These are phyloP conservation scores for Xestia xanthographa DNA, from an alignment of 2,888 invertebrate genomes.

Conservation along the genomic window DNA sequence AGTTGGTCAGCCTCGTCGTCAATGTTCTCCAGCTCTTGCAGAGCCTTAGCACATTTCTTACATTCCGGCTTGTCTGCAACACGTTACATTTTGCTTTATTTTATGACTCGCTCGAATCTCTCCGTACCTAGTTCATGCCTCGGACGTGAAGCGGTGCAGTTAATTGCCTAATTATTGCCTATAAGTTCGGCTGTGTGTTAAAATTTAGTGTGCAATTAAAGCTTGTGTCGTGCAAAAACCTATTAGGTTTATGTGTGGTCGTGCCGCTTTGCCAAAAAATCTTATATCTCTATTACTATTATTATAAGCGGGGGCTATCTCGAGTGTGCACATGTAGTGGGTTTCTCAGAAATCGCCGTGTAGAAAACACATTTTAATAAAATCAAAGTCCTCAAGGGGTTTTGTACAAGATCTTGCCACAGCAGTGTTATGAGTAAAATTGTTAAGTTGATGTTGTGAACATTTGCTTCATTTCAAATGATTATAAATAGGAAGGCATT, in stretches of 20 bases:
- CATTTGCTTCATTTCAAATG: constrained; percentile 35
- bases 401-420: constrained; percentile 30
- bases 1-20: constrained; percentile 98
- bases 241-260: constrained; percentile 59
- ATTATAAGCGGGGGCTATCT: constrained; percentile 42
- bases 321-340: constrained; percentile 35
- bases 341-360: constrained; percentile 27
- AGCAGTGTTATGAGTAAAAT: constrained; percentile 23
- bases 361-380: constrained; percentile 25
- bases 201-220: constrained; percentile 81
- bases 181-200: constrained; percentile 76
- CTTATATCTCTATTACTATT: constrained; percentile 31
- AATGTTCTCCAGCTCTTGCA: constrained; percentile 97
- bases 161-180: constrained; percentile 80
- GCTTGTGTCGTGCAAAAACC: constrained; percentile 70
- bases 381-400: constrained; percentile 29
- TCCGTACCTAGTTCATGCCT: constrained; percentile 78
- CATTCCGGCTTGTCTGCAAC: constrained; percentile 97
- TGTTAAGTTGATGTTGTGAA: constrained; percentile 32
- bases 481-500: constrained; percentile 58
- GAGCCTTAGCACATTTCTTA: constrained; percentile 97
- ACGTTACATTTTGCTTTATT: constrained; percentile 51
- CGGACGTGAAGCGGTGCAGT: constrained; percentile 86
- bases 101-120: constrained; percentile 43
- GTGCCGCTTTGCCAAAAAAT: constrained; percentile 38